phyloP scores from a whole-genome alignment of 2,797 vertebrate species.

The Simalia tracyae region DNA sequence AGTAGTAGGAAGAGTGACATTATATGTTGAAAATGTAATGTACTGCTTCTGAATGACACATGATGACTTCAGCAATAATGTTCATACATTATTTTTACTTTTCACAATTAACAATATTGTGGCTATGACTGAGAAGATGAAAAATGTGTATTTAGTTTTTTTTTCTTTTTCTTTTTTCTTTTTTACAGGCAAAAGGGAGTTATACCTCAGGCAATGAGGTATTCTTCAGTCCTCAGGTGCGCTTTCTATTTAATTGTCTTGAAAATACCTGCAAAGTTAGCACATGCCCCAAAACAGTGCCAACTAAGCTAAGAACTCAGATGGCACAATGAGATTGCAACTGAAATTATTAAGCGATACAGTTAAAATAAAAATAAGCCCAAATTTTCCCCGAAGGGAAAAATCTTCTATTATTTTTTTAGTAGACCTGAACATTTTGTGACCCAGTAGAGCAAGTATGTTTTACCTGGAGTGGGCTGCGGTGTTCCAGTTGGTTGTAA shows the following conservation, averaged over 20 bases:
- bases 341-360: background rate
- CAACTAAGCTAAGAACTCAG: background rate
- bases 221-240: background rate
- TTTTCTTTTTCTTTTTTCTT: no score
- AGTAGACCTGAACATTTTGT: background rate
- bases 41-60: background rate
- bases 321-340: slow-evolving; percentile 1
- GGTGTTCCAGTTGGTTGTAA: background rate
- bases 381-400: background rate
- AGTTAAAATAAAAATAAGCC: background rate
- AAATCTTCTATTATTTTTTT: background rate
- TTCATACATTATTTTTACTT: background rate
- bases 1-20: no score
- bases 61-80: background rate
- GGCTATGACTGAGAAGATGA: background rate
- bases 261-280: slow-evolving; percentile 37
- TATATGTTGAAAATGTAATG: background rate
- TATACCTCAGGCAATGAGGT: background rate
- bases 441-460: background rate
- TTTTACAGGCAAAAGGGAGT: background rate
- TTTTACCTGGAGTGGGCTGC: background rate
- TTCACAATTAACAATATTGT: background rate
- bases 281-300: slow-evolving; percentile 14
- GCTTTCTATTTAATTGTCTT: slow-evolving; percentile 3
- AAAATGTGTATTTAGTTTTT: background rate